Evolutionary conservation across 2,888 invertebrate genomes (phyloP).

Genomic region (Dichetophora obliterata): DNA sequence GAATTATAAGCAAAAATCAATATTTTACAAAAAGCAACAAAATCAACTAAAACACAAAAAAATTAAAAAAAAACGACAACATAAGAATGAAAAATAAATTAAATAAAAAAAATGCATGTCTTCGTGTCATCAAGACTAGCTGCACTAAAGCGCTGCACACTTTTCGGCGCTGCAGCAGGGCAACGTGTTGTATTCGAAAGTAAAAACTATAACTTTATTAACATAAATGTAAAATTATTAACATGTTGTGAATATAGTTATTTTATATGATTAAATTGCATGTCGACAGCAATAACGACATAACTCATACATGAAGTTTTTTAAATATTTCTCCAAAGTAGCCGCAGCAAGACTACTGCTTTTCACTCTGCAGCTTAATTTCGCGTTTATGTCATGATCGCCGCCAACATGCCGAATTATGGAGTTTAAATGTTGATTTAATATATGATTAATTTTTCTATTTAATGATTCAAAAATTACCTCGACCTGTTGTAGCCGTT

Average conservation of each 20-base stretch:
- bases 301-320: not conserved
- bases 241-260: not conserved
- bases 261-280: not conserved
- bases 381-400: no score
- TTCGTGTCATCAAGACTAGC: constrained; percentile 1
- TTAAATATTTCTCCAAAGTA: not conserved
- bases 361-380: not conserved
- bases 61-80: constrained; percentile 8
- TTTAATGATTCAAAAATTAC: constrained; percentile 49
- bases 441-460: not conserved
- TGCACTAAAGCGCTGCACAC: not conserved
- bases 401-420: no score
- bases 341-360: not conserved
- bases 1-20: constrained; percentile 36
- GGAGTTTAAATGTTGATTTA: not conserved
- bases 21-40: constrained; percentile 10
- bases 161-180: no score
- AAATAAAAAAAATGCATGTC: constrained; percentile 24
- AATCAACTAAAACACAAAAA: constrained; percentile 5
- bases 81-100: constrained; percentile 3
- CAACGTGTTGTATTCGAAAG: not conserved
- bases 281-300: not conserved
- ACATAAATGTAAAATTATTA: not conserved
- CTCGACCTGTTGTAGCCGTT: constrained; percentile 61
- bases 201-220: not conserved